Evolutionary conservation across 2,113 vertebrate species (phyloP).

Genomic region (Corydoras sp.): DNA sequence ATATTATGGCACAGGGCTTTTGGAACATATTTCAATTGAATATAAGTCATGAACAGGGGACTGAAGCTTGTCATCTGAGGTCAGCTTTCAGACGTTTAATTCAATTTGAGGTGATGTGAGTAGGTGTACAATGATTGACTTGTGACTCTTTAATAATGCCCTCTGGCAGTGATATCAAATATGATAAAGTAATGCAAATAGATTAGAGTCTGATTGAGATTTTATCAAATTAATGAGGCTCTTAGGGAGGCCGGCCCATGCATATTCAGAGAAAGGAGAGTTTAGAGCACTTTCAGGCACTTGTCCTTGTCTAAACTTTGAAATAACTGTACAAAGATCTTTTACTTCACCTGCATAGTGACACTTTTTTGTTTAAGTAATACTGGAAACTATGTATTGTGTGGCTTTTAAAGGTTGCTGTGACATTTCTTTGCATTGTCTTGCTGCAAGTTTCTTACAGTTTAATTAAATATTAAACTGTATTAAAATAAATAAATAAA

Average conservation of each 20-base stretch:
- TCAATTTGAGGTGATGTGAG: conserved; percentile 32
- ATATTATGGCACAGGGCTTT: not conserved
- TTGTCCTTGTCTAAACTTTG: conserved; percentile 25
- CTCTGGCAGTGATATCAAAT: conserved; percentile 44
- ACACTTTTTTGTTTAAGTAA: too few species aligned
- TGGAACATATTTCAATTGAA: conserved; percentile 13
- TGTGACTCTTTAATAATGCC: conserved; percentile 46
- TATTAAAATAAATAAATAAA: too few species aligned
- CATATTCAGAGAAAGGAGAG: conserved; percentile 30
- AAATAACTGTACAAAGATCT: not conserved
- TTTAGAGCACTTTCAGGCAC: conserved; percentile 26
- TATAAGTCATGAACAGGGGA: not conserved
- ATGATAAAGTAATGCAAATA: conserved; percentile 47
- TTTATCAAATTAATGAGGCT: conserved; percentile 47
- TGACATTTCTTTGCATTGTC: too few species aligned
- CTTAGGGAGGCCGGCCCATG: conserved; percentile 31
- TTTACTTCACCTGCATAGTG: too few species aligned
- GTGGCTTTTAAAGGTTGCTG: too few species aligned
- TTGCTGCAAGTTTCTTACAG: too few species aligned
- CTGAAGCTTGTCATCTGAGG: not conserved
- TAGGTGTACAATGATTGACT: conserved; percentile 38
- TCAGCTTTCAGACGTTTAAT: conserved; percentile 35
- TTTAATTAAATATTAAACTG: too few species aligned
- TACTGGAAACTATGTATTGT: too few species aligned
- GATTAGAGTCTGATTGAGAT: conserved; percentile 45